A percentile compares a stretch with the other conserved stretches of the same genome.
These are phyloP conservation scores for Sycophila texana DNA, from an alignment of 2,888 invertebrate genomes.

Conservation along the genomic window DNA sequence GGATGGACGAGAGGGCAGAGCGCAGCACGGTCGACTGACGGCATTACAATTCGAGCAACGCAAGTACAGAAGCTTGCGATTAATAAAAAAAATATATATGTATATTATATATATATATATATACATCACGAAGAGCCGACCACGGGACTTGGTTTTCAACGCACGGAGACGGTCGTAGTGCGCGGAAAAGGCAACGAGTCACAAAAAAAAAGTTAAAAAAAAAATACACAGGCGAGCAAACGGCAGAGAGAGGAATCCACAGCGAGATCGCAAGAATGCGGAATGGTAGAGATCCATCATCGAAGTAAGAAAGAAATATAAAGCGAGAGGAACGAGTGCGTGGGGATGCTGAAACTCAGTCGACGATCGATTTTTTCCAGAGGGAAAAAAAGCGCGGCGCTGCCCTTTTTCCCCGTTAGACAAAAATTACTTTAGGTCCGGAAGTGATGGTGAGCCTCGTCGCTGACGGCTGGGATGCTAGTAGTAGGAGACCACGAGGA, in stretches of 20 bases:
- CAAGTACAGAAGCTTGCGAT: constrained; percentile 46
- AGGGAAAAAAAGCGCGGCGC: constrained; percentile 3
- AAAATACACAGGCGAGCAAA: constrained; percentile 16
- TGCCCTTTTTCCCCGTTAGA: background rate
- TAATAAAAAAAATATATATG: constrained; percentile 57
- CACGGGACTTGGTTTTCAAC: constrained; percentile 48
- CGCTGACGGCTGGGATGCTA: constrained; percentile 44
- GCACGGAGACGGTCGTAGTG: constrained; percentile 46
- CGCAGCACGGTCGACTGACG: constrained; percentile 73
- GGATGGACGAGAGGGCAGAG: constrained; percentile 75
- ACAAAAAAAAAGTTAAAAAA: constrained; percentile 39
- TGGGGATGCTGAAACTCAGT: constrained; percentile 1
- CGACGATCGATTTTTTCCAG: constrained; percentile 30
- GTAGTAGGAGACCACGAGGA: constrained; percentile 25
- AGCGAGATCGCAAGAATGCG: constrained; percentile 22
- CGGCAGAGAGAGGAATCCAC: background rate
- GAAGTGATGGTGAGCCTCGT: constrained; percentile 1
- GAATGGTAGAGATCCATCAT: background rate
- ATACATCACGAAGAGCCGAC: constrained; percentile 39
- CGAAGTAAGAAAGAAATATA: constrained; percentile 1
- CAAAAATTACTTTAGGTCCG: too few species aligned
- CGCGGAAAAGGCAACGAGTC: constrained; percentile 39
- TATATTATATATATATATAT: constrained; percentile 58
- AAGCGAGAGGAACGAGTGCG: constrained; percentile 1
- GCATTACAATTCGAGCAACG: constrained; percentile 65